Base-by-base conservation (phyloP, 2,888 invertebrate species). In the Xylota segnis region DNA sequence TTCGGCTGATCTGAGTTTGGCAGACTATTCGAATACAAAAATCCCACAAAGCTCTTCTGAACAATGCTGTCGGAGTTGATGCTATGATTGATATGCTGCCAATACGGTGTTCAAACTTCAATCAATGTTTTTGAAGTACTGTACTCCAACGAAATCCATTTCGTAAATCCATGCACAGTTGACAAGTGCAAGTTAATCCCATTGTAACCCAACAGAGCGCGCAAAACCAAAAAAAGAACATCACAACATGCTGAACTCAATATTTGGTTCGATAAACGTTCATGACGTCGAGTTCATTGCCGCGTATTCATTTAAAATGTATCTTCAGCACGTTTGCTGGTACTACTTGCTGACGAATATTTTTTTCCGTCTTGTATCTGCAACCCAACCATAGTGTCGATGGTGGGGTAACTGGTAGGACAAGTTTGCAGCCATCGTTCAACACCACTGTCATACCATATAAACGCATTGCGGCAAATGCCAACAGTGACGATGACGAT, bases 381-480 rank as follows among this genome's bases (percentile, higher is more conserved):
- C 72, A 52, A 43, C 9, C 7, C 23, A 14, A 34, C 32, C 4
- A 1, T n/a, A 0, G 16, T n/a, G 43, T 6, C 40, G 5, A 52
- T 27, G 40, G 37, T 18, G 12, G 43, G 27, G 56, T 32, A 43
- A 56, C 70, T 43, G 56, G 40, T 43, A 56, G 29, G 16, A 43
- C 68, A 29, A 54, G 68, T 52, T 66, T 40, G 66, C 9, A 16
- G 16, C 9, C 12, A 34, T 9, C 32, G n/a, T 23, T 66, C 54
- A 54, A 29, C 14, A 37, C 14, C 52, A 37, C 9, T 34, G 32
- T 6, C 27, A 54, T 43, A 43, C n/a, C 4, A 23, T 37, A 12
- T 10, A 16, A 45, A 61, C 68, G 68, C 68, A 77, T 54, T 77
- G 77, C 77, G 77, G 52, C 68, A 77, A 77, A 77, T 58, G 34